Conservation (phyloP, 2,888 invertebrate species). For the Seira ritae region DNA sequence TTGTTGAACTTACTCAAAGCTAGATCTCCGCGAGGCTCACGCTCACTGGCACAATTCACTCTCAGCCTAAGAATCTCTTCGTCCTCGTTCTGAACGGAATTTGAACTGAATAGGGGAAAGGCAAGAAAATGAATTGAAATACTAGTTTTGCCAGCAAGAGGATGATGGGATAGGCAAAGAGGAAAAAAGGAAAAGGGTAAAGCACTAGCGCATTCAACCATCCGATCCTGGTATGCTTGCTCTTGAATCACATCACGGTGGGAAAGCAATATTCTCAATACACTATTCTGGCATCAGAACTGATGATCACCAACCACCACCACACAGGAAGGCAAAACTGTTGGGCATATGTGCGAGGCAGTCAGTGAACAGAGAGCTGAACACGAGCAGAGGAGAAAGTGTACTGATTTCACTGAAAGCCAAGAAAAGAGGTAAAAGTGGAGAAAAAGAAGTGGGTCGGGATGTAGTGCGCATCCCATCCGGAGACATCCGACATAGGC, state of each 20-base stretch:
- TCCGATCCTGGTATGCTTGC: not conserved
- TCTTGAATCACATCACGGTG: not conserved
- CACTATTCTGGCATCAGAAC: not conserved
- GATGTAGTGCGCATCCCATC: constrained; percentile 72
- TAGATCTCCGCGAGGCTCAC: constrained; percentile 8
- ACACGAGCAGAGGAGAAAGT: constrained; percentile 23
- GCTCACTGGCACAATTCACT: constrained; percentile 42
- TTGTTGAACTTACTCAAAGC: no score
- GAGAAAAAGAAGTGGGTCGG: constrained; percentile 66
- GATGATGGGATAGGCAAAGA: not conserved
- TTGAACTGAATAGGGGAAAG: constrained; percentile 50
- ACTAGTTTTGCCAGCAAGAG: constrained; percentile 2
- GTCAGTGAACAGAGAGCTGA: constrained; percentile 20
- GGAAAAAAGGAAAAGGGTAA: not conserved
- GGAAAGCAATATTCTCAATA: constrained; percentile 28
- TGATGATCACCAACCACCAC: no score
- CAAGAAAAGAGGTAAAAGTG: constrained; percentile 21
- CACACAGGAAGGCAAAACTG: constrained; percentile 7
- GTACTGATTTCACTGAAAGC: not conserved
- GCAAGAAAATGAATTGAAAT: constrained; percentile 40
- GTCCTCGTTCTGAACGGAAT: constrained; percentile 41
- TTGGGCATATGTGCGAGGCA: not conserved
- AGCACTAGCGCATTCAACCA: not conserved
- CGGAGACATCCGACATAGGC: constrained; percentile 70
- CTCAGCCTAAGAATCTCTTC: constrained; percentile 49